Base-by-base conservation (phyloP, 1,140 invertebrate species). In the Lasioglossum baleicum region DNA sequence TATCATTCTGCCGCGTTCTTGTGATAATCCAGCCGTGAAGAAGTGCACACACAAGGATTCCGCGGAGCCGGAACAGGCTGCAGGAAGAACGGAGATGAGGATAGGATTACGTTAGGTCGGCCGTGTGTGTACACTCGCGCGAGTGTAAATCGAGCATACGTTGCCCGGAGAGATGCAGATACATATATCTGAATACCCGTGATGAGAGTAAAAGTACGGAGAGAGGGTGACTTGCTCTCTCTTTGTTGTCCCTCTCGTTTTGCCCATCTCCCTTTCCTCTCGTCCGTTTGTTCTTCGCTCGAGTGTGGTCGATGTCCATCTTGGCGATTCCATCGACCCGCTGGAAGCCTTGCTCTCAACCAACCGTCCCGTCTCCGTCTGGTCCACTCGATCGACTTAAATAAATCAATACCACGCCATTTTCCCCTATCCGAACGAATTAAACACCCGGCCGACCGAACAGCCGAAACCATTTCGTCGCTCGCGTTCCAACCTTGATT, bases 271-370 rank as follows among this genome's bases (percentile, higher is more conserved):
- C 48, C 60, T 48, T 65, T 58, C 48, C 40, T 53, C 64, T 53
- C 64, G 63, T 44, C 22, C 40, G 22, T 44, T 75, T 44, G 48
- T 66, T 75, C 31, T 42, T 61, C 51, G 20, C 22, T 22, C 10
- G 17, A 69, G 42, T 40, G 48, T 44, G 53, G 63, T 61, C 60
- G 61, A 51, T 75, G 81, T 84, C 71, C 83, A 78, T 83, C 81
- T 83, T 73, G 75, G 48, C 68, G 58, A 83, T 84, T 84, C 70
- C 72, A 72, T 80, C 73, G 51, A 3, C 83, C 58, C 60, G 35
- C 51, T 48, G 44, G 44, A 70, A 60, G 70, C 56, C 61, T 40
- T 40, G 51, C 83, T 66, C 4, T 8, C 80, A 68, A n/a, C 65
- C 53, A 60, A 60, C 40, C 22, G 48, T 15, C 53, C 53, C 31